A percentile compares a stretch with the other conserved stretches of the same genome.
phyloP scores from a whole-genome alignment of 2,888 invertebrate genomes.

The Hypolimnas misippus region DNA sequence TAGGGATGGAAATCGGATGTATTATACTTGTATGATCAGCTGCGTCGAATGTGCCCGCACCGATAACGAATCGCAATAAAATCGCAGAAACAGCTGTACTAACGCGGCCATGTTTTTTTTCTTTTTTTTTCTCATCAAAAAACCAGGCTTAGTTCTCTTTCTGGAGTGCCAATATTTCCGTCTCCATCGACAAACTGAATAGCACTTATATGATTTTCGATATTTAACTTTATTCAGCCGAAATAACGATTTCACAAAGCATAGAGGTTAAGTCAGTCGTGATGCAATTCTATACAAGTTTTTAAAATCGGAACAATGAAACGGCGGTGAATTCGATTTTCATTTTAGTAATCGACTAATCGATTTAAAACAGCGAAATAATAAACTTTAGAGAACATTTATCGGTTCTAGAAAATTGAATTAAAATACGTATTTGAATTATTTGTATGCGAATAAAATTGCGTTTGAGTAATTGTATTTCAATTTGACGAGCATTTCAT shows the following conservation, averaged over 20 bases:
- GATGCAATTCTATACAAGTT: slow-evolving; percentile 55
- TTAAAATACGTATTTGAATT: neutral
- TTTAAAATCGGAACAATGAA: slow-evolving; percentile 31
- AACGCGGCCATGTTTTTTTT: slow-evolving; percentile 57
- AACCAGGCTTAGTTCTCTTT: slow-evolving; percentile 54
- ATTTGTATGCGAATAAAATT: neutral
- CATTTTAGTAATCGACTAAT: slow-evolving; percentile 24
- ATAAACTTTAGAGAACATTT: slow-evolving; percentile 7
- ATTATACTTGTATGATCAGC: slow-evolving; percentile 44
- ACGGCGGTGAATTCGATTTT: slow-evolving; percentile 20
- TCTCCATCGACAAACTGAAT: slow-evolving; percentile 54
- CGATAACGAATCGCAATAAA: slow-evolving; percentile 56
- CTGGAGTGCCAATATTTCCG: slow-evolving; percentile 59
- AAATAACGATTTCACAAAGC: slow-evolving; percentile 47
- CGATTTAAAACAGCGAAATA: slow-evolving; percentile 28
- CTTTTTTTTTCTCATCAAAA: slow-evolving; percentile 54
- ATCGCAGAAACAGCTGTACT: slow-evolving; percentile 64
- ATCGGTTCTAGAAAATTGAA: neutral
- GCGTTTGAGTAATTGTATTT: neutral
- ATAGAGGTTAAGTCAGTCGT: slow-evolving; percentile 42
- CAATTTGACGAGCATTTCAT: neutral
- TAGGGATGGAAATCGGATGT: slow-evolving; percentile 15
- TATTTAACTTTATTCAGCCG: slow-evolving; percentile 48
- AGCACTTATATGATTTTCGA: slow-evolving; percentile 37
- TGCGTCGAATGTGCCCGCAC: slow-evolving; percentile 41